phyloP scores from a whole-genome alignment of 2,888 invertebrate genomes.

The Xestia rhomboidea region DNA sequence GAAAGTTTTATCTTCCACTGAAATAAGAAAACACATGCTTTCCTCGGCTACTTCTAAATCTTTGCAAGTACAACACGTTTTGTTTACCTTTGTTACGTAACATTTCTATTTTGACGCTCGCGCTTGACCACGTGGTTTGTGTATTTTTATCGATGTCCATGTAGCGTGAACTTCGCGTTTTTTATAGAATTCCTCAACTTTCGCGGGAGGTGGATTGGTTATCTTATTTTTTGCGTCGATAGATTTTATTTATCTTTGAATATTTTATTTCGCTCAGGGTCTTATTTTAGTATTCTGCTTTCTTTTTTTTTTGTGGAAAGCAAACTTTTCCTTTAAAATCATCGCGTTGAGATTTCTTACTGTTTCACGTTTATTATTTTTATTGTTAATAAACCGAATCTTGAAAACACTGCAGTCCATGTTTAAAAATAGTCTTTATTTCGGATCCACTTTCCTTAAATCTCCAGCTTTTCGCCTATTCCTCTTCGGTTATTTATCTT shows the following conservation, averaged over 20 bases:
- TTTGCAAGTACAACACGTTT: slow-evolving; percentile 46
- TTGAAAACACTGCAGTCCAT: neutral
- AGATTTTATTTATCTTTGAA: neutral
- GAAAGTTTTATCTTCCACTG: slow-evolving; percentile 35
- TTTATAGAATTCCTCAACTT: slow-evolving; percentile 38
- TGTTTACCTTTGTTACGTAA: slow-evolving; percentile 65
- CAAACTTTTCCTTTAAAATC: neutral
- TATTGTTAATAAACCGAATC: neutral
- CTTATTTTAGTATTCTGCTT: neutral
- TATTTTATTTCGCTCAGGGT: neutral
- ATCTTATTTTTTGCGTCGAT: slow-evolving; percentile 19
- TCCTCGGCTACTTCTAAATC: slow-evolving; percentile 42
- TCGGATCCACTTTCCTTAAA: neutral
- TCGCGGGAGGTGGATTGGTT: slow-evolving; percentile 20
- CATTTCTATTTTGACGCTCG: slow-evolving; percentile 60
- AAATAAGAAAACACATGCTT: slow-evolving; percentile 42
- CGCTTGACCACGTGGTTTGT: slow-evolving; percentile 59
- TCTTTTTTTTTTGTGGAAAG: neutral
- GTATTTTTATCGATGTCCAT: slow-evolving; percentile 64
- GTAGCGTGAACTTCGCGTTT: slow-evolving; percentile 52
- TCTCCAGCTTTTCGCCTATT: neutral
- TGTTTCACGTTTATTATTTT: neutral
- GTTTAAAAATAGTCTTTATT: neutral
- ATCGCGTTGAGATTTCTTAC: neutral
- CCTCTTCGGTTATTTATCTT: neutral